phyloP scores from a whole-genome alignment of 2,113 vertebrate species.

The Thymallus thymallus region DNA sequence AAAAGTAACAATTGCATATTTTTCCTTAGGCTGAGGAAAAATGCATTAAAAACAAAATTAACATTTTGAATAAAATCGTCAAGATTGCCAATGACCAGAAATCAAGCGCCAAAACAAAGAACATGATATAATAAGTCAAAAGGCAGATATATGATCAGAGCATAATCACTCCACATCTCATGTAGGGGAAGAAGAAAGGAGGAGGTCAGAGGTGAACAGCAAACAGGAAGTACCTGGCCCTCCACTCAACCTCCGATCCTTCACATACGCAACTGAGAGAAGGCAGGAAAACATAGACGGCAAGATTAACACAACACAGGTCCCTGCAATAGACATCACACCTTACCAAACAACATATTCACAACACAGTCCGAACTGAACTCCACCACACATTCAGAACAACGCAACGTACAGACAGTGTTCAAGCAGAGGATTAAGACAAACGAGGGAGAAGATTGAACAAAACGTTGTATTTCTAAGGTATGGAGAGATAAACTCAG shows the following conservation, averaged over 20 bases:
- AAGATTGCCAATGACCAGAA: constrained; percentile 7
- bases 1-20: constrained; percentile 47
- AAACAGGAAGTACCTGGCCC: constrained; percentile 90
- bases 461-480: background rate
- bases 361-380: constrained; percentile 4
- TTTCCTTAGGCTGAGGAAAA: constrained; percentile 54
- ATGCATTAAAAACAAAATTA: constrained; percentile 26
- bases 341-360: background rate
- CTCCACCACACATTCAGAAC: no score
- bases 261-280: constrained; percentile 94
- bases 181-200: constrained; percentile 51
- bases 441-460: background rate
- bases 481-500: background rate
- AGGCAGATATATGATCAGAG: constrained; percentile 18
- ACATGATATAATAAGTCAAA: constrained; percentile 31
- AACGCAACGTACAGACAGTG: background rate
- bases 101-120: background rate
- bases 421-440: background rate
- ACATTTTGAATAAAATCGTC: constrained; percentile 20
- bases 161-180: constrained; percentile 46
- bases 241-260: constrained; percentile 98
- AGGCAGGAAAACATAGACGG: constrained; percentile 70
- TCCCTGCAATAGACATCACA: constrained; percentile 10
- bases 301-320: constrained; percentile 62
- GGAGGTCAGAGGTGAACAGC: constrained; percentile 63